A percentile compares a stretch with the other conserved stretches of the same genome.
Evolutionary conservation across 2,888 invertebrate species (phyloP).

Genomic region (Branchellion lobata): DNA sequence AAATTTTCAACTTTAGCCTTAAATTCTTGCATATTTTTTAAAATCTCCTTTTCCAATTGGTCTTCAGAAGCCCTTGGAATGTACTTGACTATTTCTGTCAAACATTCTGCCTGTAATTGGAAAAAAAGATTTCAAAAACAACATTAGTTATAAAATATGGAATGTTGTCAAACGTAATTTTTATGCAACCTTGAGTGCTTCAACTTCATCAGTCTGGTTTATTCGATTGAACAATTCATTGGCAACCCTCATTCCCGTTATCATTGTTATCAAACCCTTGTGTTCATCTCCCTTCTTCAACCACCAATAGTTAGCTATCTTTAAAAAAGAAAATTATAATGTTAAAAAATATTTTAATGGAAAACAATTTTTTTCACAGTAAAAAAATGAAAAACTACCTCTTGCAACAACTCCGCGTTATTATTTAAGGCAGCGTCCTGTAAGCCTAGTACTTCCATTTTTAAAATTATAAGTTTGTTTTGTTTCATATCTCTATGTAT

Average conservation of each 20-base stretch:
- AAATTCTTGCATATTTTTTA: constrained; percentile 44
- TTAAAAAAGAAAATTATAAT: no score
- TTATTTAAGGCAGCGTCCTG: constrained; percentile 9
- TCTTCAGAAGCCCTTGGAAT: constrained; percentile 48
- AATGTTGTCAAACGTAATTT: no score
- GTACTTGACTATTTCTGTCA: constrained; percentile 46
- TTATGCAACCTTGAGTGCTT: constrained; percentile 30
- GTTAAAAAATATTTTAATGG: no score
- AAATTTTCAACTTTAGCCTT: constrained; percentile 44
- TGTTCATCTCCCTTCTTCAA: constrained; percentile 47
- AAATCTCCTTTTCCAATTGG: constrained; percentile 45
- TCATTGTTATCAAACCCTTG: constrained; percentile 45
- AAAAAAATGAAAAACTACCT: no score
- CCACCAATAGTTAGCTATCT: constrained; percentile 42
- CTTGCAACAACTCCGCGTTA: constrained; percentile 32
- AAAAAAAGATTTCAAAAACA: not conserved
- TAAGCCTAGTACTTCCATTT: no score
- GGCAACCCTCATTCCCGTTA: constrained; percentile 46
- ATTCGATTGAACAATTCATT: constrained; percentile 47
- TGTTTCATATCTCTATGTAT: no score
- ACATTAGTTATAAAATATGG: no score
- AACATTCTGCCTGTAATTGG: constrained; percentile 46
- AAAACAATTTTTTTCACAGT: no score
- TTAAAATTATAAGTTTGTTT: no score
- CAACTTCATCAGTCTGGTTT: constrained; percentile 35